Percentiles rank a stretch among this genome's conserved stretches.
phyloP scores from a whole-genome alignment of 2,888 invertebrate species.

The Lissonota sp. region DNA sequence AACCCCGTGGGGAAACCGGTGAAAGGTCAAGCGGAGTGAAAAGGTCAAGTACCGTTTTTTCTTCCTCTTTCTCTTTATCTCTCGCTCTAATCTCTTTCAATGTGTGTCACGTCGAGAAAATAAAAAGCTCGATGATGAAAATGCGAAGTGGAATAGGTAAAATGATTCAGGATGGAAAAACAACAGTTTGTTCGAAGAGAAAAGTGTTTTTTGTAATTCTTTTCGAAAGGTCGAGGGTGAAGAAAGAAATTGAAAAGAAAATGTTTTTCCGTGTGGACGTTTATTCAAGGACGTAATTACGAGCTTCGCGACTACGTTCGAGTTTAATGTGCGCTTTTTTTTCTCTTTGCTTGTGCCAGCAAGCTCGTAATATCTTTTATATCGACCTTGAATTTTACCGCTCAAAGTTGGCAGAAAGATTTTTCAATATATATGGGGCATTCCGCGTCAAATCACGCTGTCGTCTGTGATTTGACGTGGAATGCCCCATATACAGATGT shows the following conservation, averaged over 20 bases:
- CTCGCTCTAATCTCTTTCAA: constrained; percentile 35
- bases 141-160: background rate
- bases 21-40: constrained; percentile 53
- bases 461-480: too few relatives aligned
- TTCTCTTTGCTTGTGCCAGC: background rate
- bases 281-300: constrained; percentile 48
- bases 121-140: background rate
- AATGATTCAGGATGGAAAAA: background rate
- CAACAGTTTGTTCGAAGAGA: background rate
- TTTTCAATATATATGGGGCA: background rate
- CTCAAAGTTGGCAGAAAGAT: constrained; percentile 16
- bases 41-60: constrained; percentile 27
- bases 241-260: background rate
- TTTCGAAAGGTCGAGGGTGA: background rate
- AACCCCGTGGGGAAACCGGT: constrained; percentile 19
- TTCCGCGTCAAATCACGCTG: too few relatives aligned
- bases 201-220: background rate
- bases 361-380: background rate
- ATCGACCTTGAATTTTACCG: constrained; percentile 6
- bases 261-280: background rate
- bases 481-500: background rate
- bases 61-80: background rate
- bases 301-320: constrained; percentile 14
- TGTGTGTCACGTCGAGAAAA: constrained; percentile 44
- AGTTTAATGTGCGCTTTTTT: background rate